A percentile compares a stretch with the other conserved stretches of the same genome.
Evolutionary conservation across 2,113 vertebrate species (phyloP).

Genomic region (Rhinogobius similis): DNA sequence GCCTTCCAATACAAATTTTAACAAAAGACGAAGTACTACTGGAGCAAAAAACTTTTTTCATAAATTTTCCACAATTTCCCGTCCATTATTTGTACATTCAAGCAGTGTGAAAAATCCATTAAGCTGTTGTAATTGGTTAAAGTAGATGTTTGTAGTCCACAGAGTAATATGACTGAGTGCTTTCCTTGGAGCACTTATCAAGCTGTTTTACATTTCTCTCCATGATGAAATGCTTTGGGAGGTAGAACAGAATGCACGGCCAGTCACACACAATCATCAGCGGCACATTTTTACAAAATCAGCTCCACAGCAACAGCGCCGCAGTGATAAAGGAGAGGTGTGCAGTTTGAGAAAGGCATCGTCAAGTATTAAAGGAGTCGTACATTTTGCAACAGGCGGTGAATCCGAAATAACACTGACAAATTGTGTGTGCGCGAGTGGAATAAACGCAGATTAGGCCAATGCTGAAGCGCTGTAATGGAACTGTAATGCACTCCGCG

Average conservation of each 20-base stretch:
- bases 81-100: background rate
- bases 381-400: conserved; percentile 27
- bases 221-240: background rate
- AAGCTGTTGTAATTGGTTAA: background rate
- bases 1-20: too few species aligned
- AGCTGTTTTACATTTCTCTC: background rate
- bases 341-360: background rate
- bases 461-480: too few species aligned
- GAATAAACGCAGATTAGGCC: too few species aligned
- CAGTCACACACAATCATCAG: background rate
- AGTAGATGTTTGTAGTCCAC: background rate
- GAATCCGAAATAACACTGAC: conserved; percentile 14
- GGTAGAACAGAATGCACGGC: background rate
- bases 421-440: background rate
- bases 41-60: background rate
- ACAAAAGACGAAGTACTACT: too few species aligned
- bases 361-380: conserved; percentile 17
- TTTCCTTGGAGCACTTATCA: background rate
- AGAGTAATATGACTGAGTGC: background rate
- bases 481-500: too few species aligned
- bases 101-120: background rate
- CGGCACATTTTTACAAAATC: conserved; percentile 11
- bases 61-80: background rate
- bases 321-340: background rate
- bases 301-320: conserved; percentile 1